Evolutionary conservation across 2,888 invertebrate genomes (phyloP).

Genomic region (Tetrapedia diversipes): DNA sequence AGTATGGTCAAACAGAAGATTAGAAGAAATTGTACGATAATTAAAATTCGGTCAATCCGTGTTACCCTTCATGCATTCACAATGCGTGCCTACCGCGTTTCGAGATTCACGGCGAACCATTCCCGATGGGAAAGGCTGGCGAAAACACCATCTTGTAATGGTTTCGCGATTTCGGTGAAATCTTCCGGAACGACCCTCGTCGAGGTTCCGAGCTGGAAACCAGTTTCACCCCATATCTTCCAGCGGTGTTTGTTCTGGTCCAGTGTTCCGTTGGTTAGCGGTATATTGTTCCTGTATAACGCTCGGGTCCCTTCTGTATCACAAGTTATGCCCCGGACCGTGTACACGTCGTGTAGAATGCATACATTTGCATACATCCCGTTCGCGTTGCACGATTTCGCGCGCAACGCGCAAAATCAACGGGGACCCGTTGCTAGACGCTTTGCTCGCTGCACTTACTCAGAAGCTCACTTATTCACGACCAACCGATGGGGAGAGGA

Average conservation of each 20-base stretch:
- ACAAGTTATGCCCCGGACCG: conserved; percentile 10
- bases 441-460: conserved; percentile 23
- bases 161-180: neutral
- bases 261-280: conserved; percentile 7
- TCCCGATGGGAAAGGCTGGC: neutral
- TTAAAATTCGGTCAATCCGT: no score
- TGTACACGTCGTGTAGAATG: conserved; percentile 13
- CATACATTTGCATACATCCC: conserved; percentile 51
- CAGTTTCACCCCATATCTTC: neutral
- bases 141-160: neutral
- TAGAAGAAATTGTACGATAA: no score
- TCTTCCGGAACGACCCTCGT: neutral
- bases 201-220: neutral
- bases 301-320: neutral
- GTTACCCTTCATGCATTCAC: no score
- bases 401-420: conserved; percentile 13
- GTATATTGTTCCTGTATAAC: conserved; percentile 26
- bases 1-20: no score
- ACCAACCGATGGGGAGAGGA: conserved; percentile 4
- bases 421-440: conserved; percentile 18
- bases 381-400: neutral
- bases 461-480: conserved; percentile 42
- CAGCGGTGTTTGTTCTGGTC: neutral
- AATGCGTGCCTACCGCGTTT: no score
- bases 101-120: no score